Conservation (phyloP, 2,113 vertebrate genomes). For the Anhinga rufa region DNA sequence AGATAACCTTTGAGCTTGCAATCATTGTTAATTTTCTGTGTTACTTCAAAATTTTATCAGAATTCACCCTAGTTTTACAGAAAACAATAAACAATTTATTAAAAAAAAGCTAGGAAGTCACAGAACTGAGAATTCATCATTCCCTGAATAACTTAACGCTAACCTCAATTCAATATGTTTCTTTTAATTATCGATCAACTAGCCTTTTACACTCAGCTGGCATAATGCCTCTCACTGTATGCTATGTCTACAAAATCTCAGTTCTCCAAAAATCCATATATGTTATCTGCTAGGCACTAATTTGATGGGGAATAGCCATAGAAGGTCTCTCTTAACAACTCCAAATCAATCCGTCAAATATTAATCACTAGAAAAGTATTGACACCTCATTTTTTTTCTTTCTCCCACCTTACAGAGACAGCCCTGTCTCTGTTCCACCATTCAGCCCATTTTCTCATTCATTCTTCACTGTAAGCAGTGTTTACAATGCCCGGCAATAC, state of each 20-base stretch:
- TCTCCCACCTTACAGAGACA: background rate
- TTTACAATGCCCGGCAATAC: background rate
- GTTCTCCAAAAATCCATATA: background rate
- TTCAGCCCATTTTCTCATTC: background rate
- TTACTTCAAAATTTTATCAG: background rate
- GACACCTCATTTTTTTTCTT: background rate
- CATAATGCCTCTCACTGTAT: background rate
- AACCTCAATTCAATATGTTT: background rate
- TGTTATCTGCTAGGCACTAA: background rate
- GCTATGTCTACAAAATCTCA: background rate
- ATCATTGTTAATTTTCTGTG: background rate
- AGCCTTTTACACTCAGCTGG: background rate
- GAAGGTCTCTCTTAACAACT: background rate
- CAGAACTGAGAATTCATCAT: background rate
- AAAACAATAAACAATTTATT: background rate
- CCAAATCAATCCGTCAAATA: background rate
- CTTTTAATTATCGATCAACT: slow-evolving; percentile 6
- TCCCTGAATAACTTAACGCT: background rate
- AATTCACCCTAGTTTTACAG: background rate
- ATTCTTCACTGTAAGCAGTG: background rate
- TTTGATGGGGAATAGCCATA: background rate
- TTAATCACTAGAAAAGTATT: background rate
- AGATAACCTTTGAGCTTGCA: background rate
- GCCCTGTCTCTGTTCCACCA: background rate
- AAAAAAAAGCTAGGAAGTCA: background rate